Conservation (phyloP, 2,888 invertebrate genomes). For the Strigamia transsilvanica region DNA sequence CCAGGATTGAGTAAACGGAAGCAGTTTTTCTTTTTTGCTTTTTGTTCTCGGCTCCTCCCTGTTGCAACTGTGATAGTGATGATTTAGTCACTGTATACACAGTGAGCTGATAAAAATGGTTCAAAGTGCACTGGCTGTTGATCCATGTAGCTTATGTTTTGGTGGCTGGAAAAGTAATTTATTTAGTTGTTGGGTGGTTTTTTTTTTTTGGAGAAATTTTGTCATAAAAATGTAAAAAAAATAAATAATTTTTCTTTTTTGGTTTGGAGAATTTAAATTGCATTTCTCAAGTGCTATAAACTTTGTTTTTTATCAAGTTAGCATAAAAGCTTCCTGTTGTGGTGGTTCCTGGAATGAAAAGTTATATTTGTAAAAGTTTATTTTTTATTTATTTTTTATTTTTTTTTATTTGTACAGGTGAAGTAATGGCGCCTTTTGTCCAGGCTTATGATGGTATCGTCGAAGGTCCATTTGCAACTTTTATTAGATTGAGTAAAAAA, state of each 20-base stretch:
- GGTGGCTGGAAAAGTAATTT: constrained; percentile 1
- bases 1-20: background rate
- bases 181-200: background rate
- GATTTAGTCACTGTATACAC: constrained; percentile 31
- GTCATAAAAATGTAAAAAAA: too few relatives aligned
- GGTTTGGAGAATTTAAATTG: background rate
- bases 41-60: constrained; percentile 26
- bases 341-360: constrained; percentile 18
- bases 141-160: background rate
- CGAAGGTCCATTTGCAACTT: constrained; percentile 78
- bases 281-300: background rate
- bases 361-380: background rate
- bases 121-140: background rate
- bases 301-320: background rate
- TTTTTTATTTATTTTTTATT: constrained; percentile 19
- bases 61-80: constrained; percentile 26
- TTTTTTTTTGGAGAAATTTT: too few relatives aligned
- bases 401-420: constrained; percentile 53
- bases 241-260: background rate
- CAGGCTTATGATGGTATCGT: constrained; percentile 62
- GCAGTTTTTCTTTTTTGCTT: constrained; percentile 33
- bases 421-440: constrained; percentile 60
- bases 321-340: constrained; percentile 33
- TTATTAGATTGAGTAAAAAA: constrained; percentile 76
- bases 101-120: constrained; percentile 18